These are phyloP conservation scores for Fundulus diaphanus DNA, from an alignment of 2,797 vertebrate genomes.

Conservation along the genomic window DNA sequence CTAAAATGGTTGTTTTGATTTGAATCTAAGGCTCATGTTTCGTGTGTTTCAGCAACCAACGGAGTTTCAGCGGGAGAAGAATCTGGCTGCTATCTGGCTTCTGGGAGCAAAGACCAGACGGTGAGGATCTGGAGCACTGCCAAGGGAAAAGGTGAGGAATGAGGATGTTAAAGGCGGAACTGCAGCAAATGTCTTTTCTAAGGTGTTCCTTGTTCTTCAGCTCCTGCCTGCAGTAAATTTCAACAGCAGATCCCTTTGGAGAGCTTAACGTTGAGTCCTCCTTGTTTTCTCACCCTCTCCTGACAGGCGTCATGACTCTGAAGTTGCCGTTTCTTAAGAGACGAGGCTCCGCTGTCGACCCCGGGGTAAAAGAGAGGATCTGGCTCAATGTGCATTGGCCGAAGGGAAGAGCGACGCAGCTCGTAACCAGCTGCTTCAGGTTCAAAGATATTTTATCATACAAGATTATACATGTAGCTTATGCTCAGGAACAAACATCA, in stretches of 20 bases:
- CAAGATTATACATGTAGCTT: background rate
- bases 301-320: conserved; percentile 86
- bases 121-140: conserved; percentile 91
- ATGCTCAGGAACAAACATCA: background rate
- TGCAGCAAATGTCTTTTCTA: background rate
- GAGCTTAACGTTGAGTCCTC: background rate
- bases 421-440: conserved; percentile 94
- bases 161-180: background rate
- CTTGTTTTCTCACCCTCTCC: background rate
- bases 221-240: background rate
- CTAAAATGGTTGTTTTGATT: background rate
- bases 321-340: conserved; percentile 93
- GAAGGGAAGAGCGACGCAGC: conserved; percentile 76
- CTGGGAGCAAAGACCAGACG: conserved; percentile 97
- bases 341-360: conserved; percentile 85
- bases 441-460: too few species aligned
- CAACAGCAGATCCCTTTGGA: background rate
- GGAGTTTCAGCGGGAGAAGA: conserved; percentile 69
- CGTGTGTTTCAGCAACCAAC: conserved; percentile 49
- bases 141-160: conserved; percentile 86
- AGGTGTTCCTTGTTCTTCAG: background rate
- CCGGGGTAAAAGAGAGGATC: conserved; percentile 89
- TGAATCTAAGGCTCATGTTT: background rate
- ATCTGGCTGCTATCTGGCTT: conserved; percentile 87
- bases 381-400: conserved; percentile 95